Conservation (phyloP, 2,888 invertebrate species). For the Dioctria rufipes region DNA sequence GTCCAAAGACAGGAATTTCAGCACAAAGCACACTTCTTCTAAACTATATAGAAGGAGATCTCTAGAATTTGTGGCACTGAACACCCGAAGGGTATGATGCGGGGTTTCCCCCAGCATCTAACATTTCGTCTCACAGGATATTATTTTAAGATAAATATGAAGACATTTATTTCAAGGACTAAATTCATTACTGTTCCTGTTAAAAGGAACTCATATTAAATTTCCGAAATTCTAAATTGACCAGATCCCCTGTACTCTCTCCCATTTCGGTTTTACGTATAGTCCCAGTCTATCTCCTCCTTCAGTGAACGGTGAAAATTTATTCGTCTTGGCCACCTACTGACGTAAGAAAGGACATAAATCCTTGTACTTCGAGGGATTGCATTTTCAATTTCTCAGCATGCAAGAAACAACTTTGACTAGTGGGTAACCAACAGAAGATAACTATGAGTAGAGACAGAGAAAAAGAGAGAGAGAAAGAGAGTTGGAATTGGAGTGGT, state of each 20-base stretch:
- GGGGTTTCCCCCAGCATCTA: neutral
- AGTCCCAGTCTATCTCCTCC: neutral
- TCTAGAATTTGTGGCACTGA: neutral
- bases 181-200: conserved; percentile 47
- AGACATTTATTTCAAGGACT: conserved; percentile 58
- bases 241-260: conserved; percentile 39
- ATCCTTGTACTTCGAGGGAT: conserved; percentile 50
- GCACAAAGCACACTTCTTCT: neutral
- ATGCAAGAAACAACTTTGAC: conserved; percentile 37
- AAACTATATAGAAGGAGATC: neutral
- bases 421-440: conserved; percentile 21
- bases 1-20: conserved; percentile 28
- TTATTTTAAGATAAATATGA: conserved; percentile 58
- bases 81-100: neutral
- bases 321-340: conserved; percentile 59
- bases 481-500: conserved; percentile 24
- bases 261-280: neutral
- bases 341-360: conserved; percentile 59
- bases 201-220: conserved; percentile 59
- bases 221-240: conserved; percentile 59
- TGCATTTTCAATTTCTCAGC: conserved; percentile 51
- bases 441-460: neutral
- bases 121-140: conserved; percentile 32
- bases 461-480: neutral
- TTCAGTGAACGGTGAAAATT: conserved; percentile 51